Evolutionary conservation across 1,140 invertebrate genomes (phyloP), one percentile per base, ranked within the genome.

Genomic region (Panagrolaimus sp.): DNA sequence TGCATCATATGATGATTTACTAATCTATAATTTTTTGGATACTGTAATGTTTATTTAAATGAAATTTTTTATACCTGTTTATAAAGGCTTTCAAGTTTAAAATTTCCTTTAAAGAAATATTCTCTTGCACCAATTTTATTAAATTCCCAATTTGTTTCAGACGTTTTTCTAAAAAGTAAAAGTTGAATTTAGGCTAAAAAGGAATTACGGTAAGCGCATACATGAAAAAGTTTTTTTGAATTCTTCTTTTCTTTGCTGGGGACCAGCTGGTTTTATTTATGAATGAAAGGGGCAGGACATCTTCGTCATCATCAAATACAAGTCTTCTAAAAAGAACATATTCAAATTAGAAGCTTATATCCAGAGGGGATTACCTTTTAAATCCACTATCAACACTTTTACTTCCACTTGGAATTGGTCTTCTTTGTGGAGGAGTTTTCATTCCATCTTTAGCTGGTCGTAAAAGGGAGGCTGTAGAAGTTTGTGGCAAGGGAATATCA

Each of bases 71-170:
- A n/a, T n/a, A 69, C 68, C 43, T 73, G 70, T 68, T 72, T 26
- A 38, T 65, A 73, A n/a, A 73, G 28, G 17, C 48, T 66, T 17
- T 62, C 48, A 10, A 73, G 64, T 55, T 68, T 52, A 44, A 73
- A 73, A n/a, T 67, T 68, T 14, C 71, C 71, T n/a, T 64, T 43
- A 10, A 55, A 43, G 45, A 72, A 72, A 38, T 72, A 72, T 32
- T 72, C 26, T 9, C 14, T 28, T 12, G 48, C 63, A 0, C 15
- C 24, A 38, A 17, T 26, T 3, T 63, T n/a, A 32, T 24, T 44
- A 28, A 69, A 69, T 5, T 15, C 38, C 68, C 68, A 69, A 9
- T 63, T 52, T 9, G 58, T 47, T 14, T 43, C 28, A 17, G 15
- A n/a, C 7, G 32, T 32, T 21, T 52, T 28, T 65, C 62, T 67